phyloP scores from a whole-genome alignment of 2,113 vertebrate genomes.

The Rostratula benghalensis region DNA sequence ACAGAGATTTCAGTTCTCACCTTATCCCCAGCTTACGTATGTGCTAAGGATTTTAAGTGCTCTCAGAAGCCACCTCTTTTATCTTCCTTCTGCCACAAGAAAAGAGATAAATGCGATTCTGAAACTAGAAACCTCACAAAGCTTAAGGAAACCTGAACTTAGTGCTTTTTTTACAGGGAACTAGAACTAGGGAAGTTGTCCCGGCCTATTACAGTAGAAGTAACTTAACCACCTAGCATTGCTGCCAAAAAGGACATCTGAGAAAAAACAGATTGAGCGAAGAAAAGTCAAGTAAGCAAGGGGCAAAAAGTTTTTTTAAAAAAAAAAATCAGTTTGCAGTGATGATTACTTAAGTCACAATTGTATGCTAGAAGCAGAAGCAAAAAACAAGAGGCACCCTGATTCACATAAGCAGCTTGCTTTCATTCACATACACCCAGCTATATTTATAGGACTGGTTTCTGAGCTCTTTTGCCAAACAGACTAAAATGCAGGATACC shows the following conservation, averaged over 20 bases:
- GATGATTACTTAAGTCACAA: too few species aligned
- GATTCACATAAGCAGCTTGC: too few species aligned
- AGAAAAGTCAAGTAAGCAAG: not conserved
- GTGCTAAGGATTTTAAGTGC: not conserved
- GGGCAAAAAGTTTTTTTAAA: too few species aligned
- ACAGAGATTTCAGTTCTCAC: not conserved
- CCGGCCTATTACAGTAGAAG: not conserved
- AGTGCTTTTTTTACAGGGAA: not conserved
- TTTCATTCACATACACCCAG: too few species aligned
- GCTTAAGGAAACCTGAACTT: not conserved
- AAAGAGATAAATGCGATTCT: not conserved
- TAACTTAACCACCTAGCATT: not conserved
- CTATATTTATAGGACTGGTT: too few species aligned
- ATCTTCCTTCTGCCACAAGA: not conserved
- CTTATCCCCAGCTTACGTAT: not conserved
- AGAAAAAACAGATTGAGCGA: not conserved
- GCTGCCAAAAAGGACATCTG: not conserved
- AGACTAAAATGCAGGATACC: not conserved
- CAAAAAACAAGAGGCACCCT: not conserved
- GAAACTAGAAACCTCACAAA: not conserved
- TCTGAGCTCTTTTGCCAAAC: too few species aligned
- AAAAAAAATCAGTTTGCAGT: not conserved
- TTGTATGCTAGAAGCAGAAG: too few species aligned
- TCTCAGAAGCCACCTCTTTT: not conserved
- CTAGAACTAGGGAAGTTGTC: not conserved